Evolutionary conservation across 1,140 invertebrate species (phyloP).

Genomic region (Sycophila sp.): DNA sequence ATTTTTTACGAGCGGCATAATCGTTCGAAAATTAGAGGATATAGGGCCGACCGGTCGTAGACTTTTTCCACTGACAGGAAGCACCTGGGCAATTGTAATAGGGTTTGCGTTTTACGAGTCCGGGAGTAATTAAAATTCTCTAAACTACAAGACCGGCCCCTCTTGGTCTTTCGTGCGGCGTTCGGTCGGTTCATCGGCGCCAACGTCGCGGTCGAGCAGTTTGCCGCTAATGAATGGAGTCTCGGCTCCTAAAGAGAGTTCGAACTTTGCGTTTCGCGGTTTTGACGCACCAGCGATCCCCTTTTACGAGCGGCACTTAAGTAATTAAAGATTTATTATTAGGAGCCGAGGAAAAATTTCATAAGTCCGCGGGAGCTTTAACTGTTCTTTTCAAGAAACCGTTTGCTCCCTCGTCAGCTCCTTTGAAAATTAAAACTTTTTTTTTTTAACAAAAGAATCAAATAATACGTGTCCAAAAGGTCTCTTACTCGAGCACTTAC

Average conservation of each 20-base stretch:
- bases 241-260: not conserved
- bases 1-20: too few relatives aligned
- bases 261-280: constrained; percentile 12
- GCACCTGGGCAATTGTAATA: not conserved
- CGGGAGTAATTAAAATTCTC: constrained; percentile 27
- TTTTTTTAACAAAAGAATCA: too few relatives aligned
- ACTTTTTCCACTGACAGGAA: not conserved
- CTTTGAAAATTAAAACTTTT: too few relatives aligned
- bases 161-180: not conserved
- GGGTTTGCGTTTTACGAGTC: constrained; percentile 15
- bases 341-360: too few relatives aligned
- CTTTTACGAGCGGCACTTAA: not conserved
- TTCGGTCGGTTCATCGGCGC: not conserved
- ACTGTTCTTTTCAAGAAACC: too few relatives aligned
- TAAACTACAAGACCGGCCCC: not conserved
- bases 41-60: not conserved
- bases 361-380: too few relatives aligned
- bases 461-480: too few relatives aligned
- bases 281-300: not conserved
- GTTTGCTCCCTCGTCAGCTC: too few relatives aligned
- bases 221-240: constrained; percentile 13
- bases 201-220: not conserved
- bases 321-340: constrained; percentile 5
- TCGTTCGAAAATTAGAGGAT: too few relatives aligned
- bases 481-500: too few relatives aligned